These are phyloP conservation scores for Pseudoatta argentina DNA, from an alignment of 1,140 invertebrate genomes.

Conservation along the genomic window DNA sequence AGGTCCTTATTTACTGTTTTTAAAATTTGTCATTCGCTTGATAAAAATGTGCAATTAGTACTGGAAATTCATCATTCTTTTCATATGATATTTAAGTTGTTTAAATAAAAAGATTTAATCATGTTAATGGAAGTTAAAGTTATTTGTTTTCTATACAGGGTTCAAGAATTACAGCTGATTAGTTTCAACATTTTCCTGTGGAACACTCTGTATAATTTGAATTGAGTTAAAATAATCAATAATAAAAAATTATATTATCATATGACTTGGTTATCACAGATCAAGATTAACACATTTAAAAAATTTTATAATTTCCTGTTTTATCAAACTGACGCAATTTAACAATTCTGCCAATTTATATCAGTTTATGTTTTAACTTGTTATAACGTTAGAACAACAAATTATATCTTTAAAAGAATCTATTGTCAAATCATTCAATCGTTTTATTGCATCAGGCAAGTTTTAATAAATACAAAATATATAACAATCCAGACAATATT, in stretches of 20 bases:
- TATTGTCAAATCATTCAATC: background rate
- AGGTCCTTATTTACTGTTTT: background rate
- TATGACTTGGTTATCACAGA: slow-evolving; percentile 16
- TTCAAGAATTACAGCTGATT: too few species aligned
- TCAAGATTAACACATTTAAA: background rate
- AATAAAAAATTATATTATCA: background rate
- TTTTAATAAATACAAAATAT: background rate
- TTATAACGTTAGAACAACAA: background rate
- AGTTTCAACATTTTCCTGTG: too few species aligned
- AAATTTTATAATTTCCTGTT: background rate
- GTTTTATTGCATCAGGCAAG: background rate
- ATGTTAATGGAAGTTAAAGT: background rate
- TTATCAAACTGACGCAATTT: slow-evolving; percentile 59
- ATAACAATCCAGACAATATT: too few species aligned
- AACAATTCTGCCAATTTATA: slow-evolving; percentile 56
- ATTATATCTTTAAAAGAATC: slow-evolving; percentile 31
- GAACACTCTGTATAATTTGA: background rate
- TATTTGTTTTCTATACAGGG: background rate
- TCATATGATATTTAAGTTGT: background rate
- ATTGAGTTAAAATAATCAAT: background rate
- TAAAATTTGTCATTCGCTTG: slow-evolving; percentile 52
- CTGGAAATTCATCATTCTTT: background rate
- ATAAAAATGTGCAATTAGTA: slow-evolving; percentile 37
- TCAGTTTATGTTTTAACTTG: slow-evolving; percentile 43
- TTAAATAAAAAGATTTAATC: slow-evolving; percentile 44